Percentiles rank a stretch among this genome's conserved stretches.
These are phyloP conservation scores for Macrotus californicus DNA, from an alignment of 2,113 vertebrate species.

Conservation along the genomic window DNA sequence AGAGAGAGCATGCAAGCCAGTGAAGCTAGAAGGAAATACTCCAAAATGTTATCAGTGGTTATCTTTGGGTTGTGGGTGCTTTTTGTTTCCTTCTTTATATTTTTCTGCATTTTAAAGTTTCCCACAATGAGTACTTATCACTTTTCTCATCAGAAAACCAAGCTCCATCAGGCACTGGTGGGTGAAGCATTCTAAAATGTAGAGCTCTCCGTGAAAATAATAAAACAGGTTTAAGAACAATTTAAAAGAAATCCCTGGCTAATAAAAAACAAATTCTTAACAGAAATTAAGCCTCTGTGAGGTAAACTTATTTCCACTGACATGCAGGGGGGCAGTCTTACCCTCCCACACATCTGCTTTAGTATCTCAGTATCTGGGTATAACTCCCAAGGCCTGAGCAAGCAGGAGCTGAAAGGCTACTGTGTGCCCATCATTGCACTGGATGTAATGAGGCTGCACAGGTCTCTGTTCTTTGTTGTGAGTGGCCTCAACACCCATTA, in stretches of 20 bases:
- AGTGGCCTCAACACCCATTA: neutral
- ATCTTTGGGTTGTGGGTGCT: conserved; percentile 67
- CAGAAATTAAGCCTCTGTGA: neutral
- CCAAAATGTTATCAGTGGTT: conserved; percentile 70
- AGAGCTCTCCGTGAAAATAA: conserved; percentile 31
- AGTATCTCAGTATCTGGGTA: neutral
- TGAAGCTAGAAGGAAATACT: conserved; percentile 67
- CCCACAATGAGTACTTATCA: conserved; percentile 71
- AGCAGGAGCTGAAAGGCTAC: neutral
- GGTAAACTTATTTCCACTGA: neutral
- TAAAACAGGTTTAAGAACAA: conserved; percentile 28
- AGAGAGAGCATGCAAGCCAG: conserved; percentile 18
- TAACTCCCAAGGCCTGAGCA: neutral
- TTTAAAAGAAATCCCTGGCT: conserved; percentile 23
- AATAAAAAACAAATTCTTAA: conserved; percentile 34
- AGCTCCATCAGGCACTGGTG: conserved; percentile 29
- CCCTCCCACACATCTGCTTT: neutral
- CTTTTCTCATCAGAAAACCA: conserved; percentile 64
- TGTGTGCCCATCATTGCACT: neutral
- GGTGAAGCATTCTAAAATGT: conserved; percentile 33
- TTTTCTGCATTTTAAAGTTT: conserved; percentile 70
- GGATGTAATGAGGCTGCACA: too few species aligned
- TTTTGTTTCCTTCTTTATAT: conserved; percentile 69
- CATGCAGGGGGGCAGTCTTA: neutral
- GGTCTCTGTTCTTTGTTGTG: neutral